These are phyloP conservation scores for Podabrus alpinus DNA, from an alignment of 2,888 invertebrate genomes.

Conservation along the genomic window DNA sequence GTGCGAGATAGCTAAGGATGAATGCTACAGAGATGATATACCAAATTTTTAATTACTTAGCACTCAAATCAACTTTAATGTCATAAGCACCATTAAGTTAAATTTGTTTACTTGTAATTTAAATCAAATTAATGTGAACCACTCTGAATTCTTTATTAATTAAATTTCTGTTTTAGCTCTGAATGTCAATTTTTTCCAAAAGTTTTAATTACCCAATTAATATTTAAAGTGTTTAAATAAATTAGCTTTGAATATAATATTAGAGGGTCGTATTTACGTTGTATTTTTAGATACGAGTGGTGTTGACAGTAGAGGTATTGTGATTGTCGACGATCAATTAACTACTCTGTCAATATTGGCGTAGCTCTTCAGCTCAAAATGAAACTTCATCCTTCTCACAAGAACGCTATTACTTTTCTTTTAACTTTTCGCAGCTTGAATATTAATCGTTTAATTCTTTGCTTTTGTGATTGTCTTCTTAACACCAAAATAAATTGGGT, in stretches of 20 bases:
- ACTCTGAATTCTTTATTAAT: background rate
- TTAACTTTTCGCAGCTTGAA: constrained; percentile 9
- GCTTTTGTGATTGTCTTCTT: background rate
- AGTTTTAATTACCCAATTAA: background rate
- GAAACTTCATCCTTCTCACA: constrained; percentile 10
- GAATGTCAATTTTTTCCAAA: background rate
- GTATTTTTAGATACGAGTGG: background rate
- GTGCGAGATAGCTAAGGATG: background rate
- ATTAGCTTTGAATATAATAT: background rate
- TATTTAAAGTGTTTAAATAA: background rate
- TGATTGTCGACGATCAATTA: constrained; percentile 23
- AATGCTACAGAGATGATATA: background rate
- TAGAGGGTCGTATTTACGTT: background rate
- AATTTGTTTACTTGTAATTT: background rate
- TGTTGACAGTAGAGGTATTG: constrained; percentile 13
- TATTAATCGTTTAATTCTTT: constrained; percentile 15
- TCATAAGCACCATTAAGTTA: background rate
- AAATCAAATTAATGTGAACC: background rate
- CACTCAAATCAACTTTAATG: background rate
- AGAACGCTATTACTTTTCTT: constrained; percentile 17
- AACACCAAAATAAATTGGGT: background rate
- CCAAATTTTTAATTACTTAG: background rate
- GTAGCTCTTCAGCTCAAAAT: constrained; percentile 13
- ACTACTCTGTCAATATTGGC: constrained; percentile 22
- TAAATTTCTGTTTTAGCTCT: background rate